Percentiles rank a stretch among this genome's conserved stretches.
Conservation (phyloP, 2,888 invertebrate species). For the Phyllotreta cruciferae region DNA sequence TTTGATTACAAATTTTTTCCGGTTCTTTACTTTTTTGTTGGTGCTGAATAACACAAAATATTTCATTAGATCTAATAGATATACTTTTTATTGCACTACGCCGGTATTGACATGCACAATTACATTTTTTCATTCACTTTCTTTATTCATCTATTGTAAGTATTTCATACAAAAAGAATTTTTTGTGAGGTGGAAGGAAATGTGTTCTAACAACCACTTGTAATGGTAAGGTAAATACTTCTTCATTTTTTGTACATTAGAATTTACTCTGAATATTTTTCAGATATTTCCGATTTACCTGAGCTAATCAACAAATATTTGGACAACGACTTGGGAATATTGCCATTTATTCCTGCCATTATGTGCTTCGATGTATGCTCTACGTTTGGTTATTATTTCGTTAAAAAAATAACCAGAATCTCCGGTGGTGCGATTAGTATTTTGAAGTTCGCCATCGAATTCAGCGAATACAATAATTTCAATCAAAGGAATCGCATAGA, state of each 20-base stretch:
- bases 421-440: slow-evolving; percentile 23
- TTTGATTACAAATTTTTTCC: neutral
- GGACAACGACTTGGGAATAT: slow-evolving; percentile 25
- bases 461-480: slow-evolving; percentile 25
- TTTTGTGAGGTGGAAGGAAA: too few species aligned
- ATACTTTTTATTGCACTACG: too few species aligned
- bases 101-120: too few species aligned
- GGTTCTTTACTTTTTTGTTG: too few species aligned
- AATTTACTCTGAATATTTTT: slow-evolving; percentile 8
- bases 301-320: slow-evolving; percentile 6
- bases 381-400: slow-evolving; percentile 12
- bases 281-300: neutral
- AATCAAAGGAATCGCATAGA: slow-evolving; percentile 4
- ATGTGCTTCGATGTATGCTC: slow-evolving; percentile 30
- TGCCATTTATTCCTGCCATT: slow-evolving; percentile 31
- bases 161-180: too few species aligned
- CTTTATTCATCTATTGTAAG: too few species aligned
- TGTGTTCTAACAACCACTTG: too few species aligned
- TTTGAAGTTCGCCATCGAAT: slow-evolving; percentile 15
- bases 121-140: too few species aligned
- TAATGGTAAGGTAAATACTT: too few species aligned
- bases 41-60: too few species aligned
- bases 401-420: slow-evolving; percentile 10
- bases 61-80: too few species aligned
- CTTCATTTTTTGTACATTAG: neutral